phyloP scores from a whole-genome alignment of 2,797 vertebrate genomes.

The Eospalax fontanierii region DNA sequence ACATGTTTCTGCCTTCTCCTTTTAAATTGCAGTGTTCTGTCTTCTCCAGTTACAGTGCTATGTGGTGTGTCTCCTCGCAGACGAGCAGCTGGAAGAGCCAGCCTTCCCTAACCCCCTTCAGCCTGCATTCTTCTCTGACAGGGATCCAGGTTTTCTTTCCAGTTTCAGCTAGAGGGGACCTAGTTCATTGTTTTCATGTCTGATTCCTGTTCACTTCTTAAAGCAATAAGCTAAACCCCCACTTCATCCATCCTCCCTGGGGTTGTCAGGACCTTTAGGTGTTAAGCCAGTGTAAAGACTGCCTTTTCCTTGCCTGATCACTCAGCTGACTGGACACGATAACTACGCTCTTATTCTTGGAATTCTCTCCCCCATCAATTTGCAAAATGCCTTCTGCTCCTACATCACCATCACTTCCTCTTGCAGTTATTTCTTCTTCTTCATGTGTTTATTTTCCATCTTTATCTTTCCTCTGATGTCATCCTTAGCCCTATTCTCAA shows the following conservation, averaged over 20 bases:
- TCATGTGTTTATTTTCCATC: neutral
- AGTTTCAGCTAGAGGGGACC: neutral
- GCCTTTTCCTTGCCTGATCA: neutral
- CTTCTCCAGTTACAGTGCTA: neutral
- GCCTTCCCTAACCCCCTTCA: neutral
- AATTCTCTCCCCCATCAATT: neutral
- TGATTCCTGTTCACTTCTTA: neutral
- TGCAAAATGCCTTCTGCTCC: neutral
- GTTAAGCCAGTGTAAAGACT: neutral
- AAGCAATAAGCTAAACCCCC: neutral
- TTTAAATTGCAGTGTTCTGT: neutral
- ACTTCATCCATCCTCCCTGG: neutral
- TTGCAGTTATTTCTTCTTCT: neutral
- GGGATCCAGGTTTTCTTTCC: neutral
- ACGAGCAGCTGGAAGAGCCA: neutral
- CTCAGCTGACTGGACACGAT: neutral
- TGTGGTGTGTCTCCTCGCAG: neutral
- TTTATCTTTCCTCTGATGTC: neutral
- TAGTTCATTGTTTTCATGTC: neutral
- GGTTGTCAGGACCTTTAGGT: neutral
- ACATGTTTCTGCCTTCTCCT: neutral
- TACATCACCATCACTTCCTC: slow-evolving; percentile 3
- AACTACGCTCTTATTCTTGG: neutral
- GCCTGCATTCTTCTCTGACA: neutral
- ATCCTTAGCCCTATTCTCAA: neutral